These are phyloP conservation scores for Anableps anableps DNA, from an alignment of 2,797 vertebrate genomes.

Conservation along the genomic window DNA sequence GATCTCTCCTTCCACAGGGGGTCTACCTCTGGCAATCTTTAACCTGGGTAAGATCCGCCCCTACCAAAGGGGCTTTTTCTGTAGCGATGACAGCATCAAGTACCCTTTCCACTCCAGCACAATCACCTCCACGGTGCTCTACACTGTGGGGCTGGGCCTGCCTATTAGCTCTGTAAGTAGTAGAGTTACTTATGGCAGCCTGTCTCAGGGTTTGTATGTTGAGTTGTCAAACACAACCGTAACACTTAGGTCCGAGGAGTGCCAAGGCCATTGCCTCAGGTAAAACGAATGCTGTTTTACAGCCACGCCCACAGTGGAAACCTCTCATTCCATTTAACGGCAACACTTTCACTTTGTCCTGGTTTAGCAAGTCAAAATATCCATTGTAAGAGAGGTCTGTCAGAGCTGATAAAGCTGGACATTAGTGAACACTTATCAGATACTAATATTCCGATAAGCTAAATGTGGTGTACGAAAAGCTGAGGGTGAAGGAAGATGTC, in stretches of 20 bases:
- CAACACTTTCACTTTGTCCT: conserved; percentile 6
- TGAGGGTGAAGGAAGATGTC: conserved; percentile 55
- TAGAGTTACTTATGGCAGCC: background rate
- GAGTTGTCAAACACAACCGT: conserved; percentile 15
- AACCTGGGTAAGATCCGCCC: conserved; percentile 97
- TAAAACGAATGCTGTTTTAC: background rate
- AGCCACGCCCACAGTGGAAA: conserved; percentile 16
- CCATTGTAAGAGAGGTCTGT: conserved; percentile 6
- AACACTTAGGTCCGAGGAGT: background rate
- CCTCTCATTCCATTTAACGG: background rate
- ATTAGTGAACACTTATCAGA: conserved; percentile 1
- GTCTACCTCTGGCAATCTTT: conserved; percentile 94
- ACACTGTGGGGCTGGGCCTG: conserved; percentile 91
- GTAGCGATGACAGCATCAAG: conserved; percentile 96
- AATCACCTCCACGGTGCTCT: conserved; percentile 91
- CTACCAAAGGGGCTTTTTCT: conserved; percentile 99
- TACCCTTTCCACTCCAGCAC: conserved; percentile 96
- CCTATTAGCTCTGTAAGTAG: conserved; percentile 98
- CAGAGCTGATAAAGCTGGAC: conserved; percentile 22
- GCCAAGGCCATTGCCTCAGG: background rate
- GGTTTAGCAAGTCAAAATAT: conserved; percentile 30
- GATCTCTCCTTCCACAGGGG: conserved; percentile 91
- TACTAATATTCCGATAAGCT: background rate
- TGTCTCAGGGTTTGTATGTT: background rate
- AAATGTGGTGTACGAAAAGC: background rate